Conservation (phyloP, 2,113 vertebrate species). For the Ophiodon elongatus region DNA sequence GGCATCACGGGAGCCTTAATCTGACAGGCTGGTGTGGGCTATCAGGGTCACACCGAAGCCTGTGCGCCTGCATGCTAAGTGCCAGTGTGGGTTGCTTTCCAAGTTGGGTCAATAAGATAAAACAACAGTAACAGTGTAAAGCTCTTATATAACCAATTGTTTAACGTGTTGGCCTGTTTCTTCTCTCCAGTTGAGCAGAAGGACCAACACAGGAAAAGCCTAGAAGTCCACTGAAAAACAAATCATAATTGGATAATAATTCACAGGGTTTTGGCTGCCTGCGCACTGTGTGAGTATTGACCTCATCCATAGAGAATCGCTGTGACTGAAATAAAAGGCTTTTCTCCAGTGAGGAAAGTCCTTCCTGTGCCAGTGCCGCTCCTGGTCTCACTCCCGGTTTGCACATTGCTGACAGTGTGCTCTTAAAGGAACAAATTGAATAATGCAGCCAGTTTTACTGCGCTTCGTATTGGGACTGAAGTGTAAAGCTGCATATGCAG, state of each 20-base stretch:
- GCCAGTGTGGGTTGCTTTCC: constrained; percentile 71
- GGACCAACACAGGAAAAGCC: constrained; percentile 58
- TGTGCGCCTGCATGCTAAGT: constrained; percentile 71
- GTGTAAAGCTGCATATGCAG: constrained; percentile 49
- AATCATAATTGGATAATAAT: constrained; percentile 74
- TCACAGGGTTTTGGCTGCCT: constrained; percentile 60
- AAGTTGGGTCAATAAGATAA: constrained; percentile 75
- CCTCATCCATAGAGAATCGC: constrained; percentile 56
- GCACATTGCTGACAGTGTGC: constrained; percentile 51
- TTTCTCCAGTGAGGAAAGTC: constrained; percentile 57
- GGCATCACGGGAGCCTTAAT: constrained; percentile 66
- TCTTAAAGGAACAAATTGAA: constrained; percentile 60
- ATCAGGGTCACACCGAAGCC: constrained; percentile 57
- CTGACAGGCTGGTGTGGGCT: constrained; percentile 66
- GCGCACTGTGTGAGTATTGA: constrained; percentile 65
- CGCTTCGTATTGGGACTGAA: constrained; percentile 20
- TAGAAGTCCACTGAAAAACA: constrained; percentile 57
- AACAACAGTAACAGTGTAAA: constrained; percentile 64
- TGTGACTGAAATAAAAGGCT: constrained; percentile 70
- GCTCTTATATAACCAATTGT: constrained; percentile 67
- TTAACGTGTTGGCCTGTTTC: constrained; percentile 31
- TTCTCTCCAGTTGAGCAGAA: constrained; percentile 53
- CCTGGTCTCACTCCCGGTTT: constrained; percentile 33
- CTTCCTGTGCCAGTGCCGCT: constrained; percentile 52
- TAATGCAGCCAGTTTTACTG: constrained; percentile 55